These are phyloP conservation scores for Tragelaphus imberbis DNA, from an alignment of 2,113 vertebrate species.

Conservation along the genomic window DNA sequence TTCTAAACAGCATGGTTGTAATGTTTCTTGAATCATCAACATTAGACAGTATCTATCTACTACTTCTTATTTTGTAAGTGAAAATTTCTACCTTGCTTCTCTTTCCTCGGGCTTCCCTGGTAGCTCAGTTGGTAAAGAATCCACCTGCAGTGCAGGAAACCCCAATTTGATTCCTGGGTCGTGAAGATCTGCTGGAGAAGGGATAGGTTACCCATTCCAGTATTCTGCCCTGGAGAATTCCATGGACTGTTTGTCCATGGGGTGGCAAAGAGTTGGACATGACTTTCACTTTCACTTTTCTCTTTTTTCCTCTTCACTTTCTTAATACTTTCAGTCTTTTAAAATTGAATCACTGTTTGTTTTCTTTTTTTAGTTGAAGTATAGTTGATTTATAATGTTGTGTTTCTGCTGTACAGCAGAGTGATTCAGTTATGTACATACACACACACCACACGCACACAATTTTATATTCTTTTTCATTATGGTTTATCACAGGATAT, in stretches of 20 bases:
- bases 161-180: background rate
- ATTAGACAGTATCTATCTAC: background rate
- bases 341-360: background rate
- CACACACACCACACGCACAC: background rate
- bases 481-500: background rate
- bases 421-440: background rate
- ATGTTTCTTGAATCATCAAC: background rate
- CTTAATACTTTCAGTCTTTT: background rate
- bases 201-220: background rate
- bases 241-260: background rate
- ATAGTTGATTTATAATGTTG: background rate
- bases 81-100: background rate
- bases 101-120: background rate
- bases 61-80: background rate
- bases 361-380: background rate
- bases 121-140: background rate
- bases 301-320: background rate
- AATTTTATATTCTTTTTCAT: background rate
- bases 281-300: background rate
- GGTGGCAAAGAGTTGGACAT: background rate
- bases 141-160: background rate
- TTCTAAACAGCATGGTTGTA: background rate
- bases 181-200: background rate
- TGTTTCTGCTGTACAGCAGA: background rate
- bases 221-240: background rate